These are phyloP conservation scores for Betta splendens DNA, from an alignment of 2,797 vertebrate genomes.

Conservation along the genomic window DNA sequence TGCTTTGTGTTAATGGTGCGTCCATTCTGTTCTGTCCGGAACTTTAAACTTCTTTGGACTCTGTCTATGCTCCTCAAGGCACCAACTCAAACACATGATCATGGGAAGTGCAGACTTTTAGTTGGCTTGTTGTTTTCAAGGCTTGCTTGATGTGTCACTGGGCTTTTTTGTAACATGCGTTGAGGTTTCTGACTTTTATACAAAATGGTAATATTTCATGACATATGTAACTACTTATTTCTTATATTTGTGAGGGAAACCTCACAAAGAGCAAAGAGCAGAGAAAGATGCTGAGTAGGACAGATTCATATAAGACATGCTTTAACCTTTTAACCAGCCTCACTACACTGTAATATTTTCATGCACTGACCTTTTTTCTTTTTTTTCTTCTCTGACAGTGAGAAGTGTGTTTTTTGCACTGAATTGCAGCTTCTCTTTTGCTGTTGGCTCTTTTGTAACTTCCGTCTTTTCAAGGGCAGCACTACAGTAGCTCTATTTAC, in stretches of 20 bases:
- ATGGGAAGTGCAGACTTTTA: conserved; percentile 48
- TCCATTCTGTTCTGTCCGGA: conserved; percentile 27
- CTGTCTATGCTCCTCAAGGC: conserved; percentile 30
- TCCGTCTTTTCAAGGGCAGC: conserved; percentile 58
- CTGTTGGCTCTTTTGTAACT: conserved; percentile 58
- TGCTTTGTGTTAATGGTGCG: background rate
- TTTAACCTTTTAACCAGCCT: background rate
- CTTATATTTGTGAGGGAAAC: background rate
- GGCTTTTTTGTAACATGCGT: conserved; percentile 18
- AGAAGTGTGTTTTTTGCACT: conserved; percentile 32
- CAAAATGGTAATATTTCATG: background rate
- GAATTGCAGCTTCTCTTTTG: conserved; percentile 55
- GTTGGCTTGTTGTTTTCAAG: conserved; percentile 20
- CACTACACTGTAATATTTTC: conserved; percentile 3
- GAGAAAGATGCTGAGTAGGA: background rate
- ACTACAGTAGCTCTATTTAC: conserved; percentile 59
- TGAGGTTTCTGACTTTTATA: background rate
- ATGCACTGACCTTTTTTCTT: conserved; percentile 15
- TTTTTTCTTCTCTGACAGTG: conserved; percentile 16
- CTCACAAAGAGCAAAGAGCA: background rate
- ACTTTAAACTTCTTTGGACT: conserved; percentile 49
- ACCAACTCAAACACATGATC: conserved; percentile 54
- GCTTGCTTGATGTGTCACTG: conserved; percentile 12
- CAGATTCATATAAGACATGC: background rate
- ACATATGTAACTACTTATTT: background rate